A percentile compares a stretch with the other conserved stretches of the same genome.
These are phyloP conservation scores for Mustelus asterias DNA, from an alignment of 2,113 vertebrate genomes.

Conservation along the genomic window DNA sequence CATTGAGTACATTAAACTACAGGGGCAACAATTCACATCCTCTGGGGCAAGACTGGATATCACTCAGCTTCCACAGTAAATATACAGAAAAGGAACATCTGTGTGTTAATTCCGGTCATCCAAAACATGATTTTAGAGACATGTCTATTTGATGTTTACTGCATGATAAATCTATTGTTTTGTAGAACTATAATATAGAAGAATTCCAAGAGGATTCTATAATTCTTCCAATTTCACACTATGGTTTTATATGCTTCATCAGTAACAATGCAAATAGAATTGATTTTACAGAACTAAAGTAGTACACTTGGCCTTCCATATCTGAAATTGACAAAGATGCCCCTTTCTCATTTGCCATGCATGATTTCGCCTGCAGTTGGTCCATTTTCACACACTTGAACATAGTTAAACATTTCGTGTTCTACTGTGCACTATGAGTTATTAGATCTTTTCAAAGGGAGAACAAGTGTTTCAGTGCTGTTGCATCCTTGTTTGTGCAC, in stretches of 20 bases:
- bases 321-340: not conserved
- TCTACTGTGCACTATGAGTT: no score
- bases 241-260: not conserved
- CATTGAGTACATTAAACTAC: slow-evolving; percentile 22
- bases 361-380: not conserved
- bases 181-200: not conserved
- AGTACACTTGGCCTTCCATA: not conserved
- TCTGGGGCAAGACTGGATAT: not conserved
- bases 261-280: not conserved
- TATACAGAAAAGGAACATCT: not conserved
- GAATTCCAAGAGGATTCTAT: not conserved
- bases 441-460: not conserved
- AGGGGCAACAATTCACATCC: slow-evolving; percentile 27
- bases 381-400: not conserved
- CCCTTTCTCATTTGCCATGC: not conserved
- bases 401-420: no score
- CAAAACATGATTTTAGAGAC: not conserved
- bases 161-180: not conserved
- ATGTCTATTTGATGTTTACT: not conserved
- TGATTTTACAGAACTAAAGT: not conserved
- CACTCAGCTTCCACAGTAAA: not conserved
- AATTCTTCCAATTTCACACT: not conserved
- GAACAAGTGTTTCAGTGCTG: not conserved
- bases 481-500: not conserved
- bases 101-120: not conserved